Base-by-base conservation (phyloP, 2,797 vertebrate species). In the Sebastes glaucus region DNA sequence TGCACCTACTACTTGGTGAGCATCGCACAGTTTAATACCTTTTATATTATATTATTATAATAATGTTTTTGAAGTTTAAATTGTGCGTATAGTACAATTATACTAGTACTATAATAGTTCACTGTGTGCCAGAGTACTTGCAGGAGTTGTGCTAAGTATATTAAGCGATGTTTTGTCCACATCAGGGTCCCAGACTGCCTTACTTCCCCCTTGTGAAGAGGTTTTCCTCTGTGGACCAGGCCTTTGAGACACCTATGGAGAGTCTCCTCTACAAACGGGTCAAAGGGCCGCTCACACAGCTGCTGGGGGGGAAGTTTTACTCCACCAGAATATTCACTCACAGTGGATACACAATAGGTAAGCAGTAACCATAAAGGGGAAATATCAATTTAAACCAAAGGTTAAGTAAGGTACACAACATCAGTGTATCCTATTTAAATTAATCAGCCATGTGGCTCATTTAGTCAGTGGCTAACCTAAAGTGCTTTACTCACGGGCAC, bases 241-340 rank as follows among this genome's bases (percentile, higher is more conserved):
- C 82, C 69, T 83, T 88, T 61, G 84, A 90, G 69, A 88, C 77
- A 0, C 82, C 84, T 1, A 33, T 85, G 86, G 84, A 88, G 5
- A 27, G 6, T 42, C 23, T 73, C 22, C 11, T 90, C 13, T 81
- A 77, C 60, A 81, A 13, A 75, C 69, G 56, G 49, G 66, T 90
- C 62, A 81, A 56, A 81, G 46, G 59, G 52, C 80, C 80, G 0
- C 82, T 90, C 1, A 61, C 11, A 28, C 6, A 73, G n/a, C 72
- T 90, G 38, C 78, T 90, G 25, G 88, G 86, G 7, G 86, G 84
- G 1, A 42, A 30, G 11, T 72, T 80, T 52, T 85, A 67, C 70
- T 70, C 49, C 11, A 75, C 72, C 70, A 87, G 33, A 46, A 9
- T 56, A 30, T 63, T 68, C 3, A 81, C 49, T 61, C 32, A 9